These are phyloP conservation scores for Lepilemur septentrionalis DNA, from an alignment of 2,797 vertebrate genomes.

Conservation along the genomic window DNA sequence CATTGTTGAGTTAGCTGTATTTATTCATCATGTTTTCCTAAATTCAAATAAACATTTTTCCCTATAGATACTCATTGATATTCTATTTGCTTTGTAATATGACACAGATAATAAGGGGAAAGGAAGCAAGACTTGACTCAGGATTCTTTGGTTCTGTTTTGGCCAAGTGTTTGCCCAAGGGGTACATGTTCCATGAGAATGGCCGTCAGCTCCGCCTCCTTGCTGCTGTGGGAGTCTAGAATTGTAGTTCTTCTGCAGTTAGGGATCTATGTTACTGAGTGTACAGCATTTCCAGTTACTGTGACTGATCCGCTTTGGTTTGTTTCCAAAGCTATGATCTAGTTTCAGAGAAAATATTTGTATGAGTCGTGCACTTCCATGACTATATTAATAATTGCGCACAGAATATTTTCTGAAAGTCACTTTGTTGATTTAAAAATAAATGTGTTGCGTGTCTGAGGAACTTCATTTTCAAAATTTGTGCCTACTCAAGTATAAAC, in stretches of 20 bases:
- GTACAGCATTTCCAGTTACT: background rate
- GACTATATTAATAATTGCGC: background rate
- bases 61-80: background rate
- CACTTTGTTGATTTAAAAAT: background rate
- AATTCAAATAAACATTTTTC: background rate
- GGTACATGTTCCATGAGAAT: background rate
- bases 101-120: background rate
- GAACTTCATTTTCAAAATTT: background rate
- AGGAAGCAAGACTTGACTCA: background rate
- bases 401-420: background rate
- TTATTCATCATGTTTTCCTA: slow-evolving; percentile 9
- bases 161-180: background rate
- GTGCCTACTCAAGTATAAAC: background rate
- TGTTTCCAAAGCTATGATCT: slow-evolving; percentile 7
- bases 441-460: background rate
- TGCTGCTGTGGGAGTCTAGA: background rate
- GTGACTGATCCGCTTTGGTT: background rate
- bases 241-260: background rate
- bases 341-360: slow-evolving; percentile 24
- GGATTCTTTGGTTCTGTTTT: background rate
- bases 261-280: background rate
- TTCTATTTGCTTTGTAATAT: background rate
- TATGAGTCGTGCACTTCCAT: background rate
- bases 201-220: accelerated
- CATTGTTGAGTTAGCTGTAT: background rate